phyloP scores from a whole-genome alignment of 2,113 vertebrate species.

The Stictonetta naevosa region DNA sequence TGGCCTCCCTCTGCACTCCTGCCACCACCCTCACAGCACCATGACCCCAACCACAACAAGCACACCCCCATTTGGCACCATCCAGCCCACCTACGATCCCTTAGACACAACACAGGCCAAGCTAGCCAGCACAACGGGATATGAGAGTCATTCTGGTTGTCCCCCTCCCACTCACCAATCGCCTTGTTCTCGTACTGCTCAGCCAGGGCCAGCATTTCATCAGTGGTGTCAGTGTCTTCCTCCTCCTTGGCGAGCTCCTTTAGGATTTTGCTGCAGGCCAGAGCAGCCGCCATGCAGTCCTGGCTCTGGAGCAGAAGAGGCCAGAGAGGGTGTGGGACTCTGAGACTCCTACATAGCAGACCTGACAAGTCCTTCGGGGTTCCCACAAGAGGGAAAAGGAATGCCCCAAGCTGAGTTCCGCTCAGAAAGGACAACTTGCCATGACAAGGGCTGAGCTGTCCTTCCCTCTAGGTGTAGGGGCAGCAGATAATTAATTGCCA shows the following conservation, averaged over 20 bases:
- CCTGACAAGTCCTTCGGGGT: no score
- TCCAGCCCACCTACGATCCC: background rate
- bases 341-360: background rate
- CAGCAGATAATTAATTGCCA: background rate
- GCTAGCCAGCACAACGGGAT: rapidly evolving
- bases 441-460: background rate
- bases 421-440: background rate
- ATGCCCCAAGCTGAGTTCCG: rapidly evolving
- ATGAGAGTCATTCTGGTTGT: background rate
- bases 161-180: conserved; percentile 75
- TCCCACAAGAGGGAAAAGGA: background rate
- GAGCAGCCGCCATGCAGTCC: conserved; percentile 86
- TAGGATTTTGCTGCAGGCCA: conserved; percentile 93
- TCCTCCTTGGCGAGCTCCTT: conserved; percentile 88
- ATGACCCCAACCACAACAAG: rapidly evolving
- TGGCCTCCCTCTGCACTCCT: rapidly evolving
- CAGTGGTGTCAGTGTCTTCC: conserved; percentile 81
- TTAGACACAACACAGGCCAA: background rate
- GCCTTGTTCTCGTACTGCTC: conserved; percentile 87
- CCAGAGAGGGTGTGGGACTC: background rate
- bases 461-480: background rate
- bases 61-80: background rate
- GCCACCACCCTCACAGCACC: background rate
- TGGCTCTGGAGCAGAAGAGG: conserved; percentile 69
- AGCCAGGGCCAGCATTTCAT: conserved; percentile 84